A percentile compares a stretch with the other conserved stretches of the same genome.
Conservation (phyloP, 1,140 invertebrate species). For the Drosophila fuyamai region DNA sequence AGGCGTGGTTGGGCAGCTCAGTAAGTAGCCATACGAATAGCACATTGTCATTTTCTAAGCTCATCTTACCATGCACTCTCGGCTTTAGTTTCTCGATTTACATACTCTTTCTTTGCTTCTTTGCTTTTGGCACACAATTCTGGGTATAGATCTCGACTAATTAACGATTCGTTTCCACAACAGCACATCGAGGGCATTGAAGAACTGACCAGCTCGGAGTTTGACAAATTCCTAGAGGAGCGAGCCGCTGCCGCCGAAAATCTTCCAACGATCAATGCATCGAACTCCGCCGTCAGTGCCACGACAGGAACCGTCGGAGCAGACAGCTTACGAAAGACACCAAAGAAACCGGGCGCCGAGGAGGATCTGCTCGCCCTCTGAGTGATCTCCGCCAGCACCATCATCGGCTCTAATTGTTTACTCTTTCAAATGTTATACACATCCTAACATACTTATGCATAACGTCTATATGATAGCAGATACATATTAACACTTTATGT, state of each 20-base stretch:
- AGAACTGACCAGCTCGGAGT: slow-evolving; percentile 94
- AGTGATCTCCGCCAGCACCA: slow-evolving; percentile 45
- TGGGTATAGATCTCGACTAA: slow-evolving; percentile 13
- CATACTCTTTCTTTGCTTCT: slow-evolving; percentile 41
- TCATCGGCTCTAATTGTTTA: slow-evolving; percentile 65
- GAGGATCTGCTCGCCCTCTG: slow-evolving; percentile 78
- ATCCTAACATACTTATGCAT: slow-evolving; percentile 69
- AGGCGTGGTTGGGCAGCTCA: slow-evolving; percentile 92
- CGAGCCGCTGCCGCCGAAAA: slow-evolving; percentile 93
- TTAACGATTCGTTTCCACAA: not conserved
- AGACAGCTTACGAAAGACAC: slow-evolving; percentile 76
- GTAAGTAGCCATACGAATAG: slow-evolving; percentile 85
- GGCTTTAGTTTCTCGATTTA: slow-evolving; percentile 51
- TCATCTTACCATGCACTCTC: slow-evolving; percentile 32
- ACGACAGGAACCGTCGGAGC: slow-evolving; percentile 40
- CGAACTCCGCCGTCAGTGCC: slow-evolving; percentile 65
- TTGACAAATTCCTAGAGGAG: slow-evolving; percentile 96
- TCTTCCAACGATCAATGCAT: slow-evolving; percentile 85
- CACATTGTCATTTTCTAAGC: slow-evolving; percentile 26
- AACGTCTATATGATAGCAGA: slow-evolving; percentile 60
- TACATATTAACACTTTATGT: slow-evolving; percentile 69
- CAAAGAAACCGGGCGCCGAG: slow-evolving; percentile 76
- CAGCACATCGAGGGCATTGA: slow-evolving; percentile 85
- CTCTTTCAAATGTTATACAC: slow-evolving; percentile 73
- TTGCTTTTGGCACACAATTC: slow-evolving; percentile 8